A percentile compares a stretch with the other conserved stretches of the same genome.
Conservation (phyloP, 2,113 vertebrate genomes). For the Epinephelus fuscoguttatus region DNA sequence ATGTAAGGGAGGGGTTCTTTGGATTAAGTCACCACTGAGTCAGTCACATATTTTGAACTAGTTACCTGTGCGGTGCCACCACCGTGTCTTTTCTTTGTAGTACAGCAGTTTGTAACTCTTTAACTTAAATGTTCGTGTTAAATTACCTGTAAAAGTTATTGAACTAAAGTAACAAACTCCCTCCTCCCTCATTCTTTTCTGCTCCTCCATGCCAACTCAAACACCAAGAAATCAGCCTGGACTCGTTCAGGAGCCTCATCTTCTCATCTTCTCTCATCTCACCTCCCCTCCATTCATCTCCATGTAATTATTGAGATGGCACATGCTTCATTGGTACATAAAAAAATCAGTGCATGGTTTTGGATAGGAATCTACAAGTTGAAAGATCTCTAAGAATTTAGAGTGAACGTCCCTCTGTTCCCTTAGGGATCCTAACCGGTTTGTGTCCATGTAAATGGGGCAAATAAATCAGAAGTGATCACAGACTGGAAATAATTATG, state of each 20-base stretch:
- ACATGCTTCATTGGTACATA: background rate
- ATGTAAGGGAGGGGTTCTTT: background rate
- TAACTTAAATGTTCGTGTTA: no score
- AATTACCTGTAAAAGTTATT: background rate
- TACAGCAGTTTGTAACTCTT: no score
- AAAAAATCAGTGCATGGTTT: background rate
- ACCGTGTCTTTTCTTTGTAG: no score
- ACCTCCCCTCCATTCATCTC: background rate
- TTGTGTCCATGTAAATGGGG: constrained; percentile 1
- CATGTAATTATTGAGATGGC: background rate
- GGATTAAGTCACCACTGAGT: background rate
- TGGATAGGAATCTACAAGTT: background rate
- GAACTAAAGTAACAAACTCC: background rate
- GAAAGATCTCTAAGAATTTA: background rate
- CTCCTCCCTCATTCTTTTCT: constrained; percentile 22
- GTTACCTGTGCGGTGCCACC: background rate
- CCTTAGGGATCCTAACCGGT: background rate
- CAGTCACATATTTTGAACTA: background rate
- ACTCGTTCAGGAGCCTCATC: constrained; percentile 1
- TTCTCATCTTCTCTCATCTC: background rate
- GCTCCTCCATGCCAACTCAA: constrained; percentile 15
- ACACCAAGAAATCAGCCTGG: constrained; percentile 21
- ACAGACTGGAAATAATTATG: constrained; percentile 5
- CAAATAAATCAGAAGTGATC: background rate
- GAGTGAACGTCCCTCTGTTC: background rate